Evolutionary conservation across 1,140 invertebrate species (phyloP).

Genomic region (Drosophila athabasca): DNA sequence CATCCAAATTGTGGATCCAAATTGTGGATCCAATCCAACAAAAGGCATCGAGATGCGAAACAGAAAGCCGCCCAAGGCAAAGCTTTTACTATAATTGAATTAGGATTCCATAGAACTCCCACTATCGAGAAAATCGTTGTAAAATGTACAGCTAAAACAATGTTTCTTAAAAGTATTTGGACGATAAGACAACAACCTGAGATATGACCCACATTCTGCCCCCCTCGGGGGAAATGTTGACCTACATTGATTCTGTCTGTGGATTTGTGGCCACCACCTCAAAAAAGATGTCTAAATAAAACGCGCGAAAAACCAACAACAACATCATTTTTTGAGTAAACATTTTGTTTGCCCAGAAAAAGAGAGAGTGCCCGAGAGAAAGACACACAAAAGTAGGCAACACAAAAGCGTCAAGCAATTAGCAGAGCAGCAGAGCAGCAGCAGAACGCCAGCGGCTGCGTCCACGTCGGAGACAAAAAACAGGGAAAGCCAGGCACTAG

Average conservation of each 20-base stretch:
- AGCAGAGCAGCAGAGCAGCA: conserved; percentile 2
- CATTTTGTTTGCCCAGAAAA: conserved; percentile 2
- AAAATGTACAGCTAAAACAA: no score
- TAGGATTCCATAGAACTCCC: no score
- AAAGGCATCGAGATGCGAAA: no score
- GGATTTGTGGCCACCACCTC: neutral
- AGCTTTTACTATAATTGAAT: no score
- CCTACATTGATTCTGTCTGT: conserved; percentile 33
- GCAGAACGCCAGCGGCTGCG: conserved; percentile 4
- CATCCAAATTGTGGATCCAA: no score
- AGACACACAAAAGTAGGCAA: conserved; percentile 41
- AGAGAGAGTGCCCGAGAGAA: neutral
- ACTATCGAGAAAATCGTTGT: no score
- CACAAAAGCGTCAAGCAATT: conserved; percentile 39
- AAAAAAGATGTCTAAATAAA: conserved; percentile 19
- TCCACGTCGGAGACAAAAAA: conserved; percentile 6
- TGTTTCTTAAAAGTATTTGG: neutral
- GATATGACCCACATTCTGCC: conserved; percentile 8
- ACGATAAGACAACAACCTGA: conserved; percentile 13
- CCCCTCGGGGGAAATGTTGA: conserved; percentile 15
- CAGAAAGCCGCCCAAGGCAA: no score
- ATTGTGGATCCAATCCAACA: no score
- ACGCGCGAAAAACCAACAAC: conserved; percentile 12
- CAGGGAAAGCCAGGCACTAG: neutral
- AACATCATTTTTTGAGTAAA: conserved; percentile 15